Evolutionary conservation across 1,140 invertebrate genomes (phyloP).

Genomic region (Solen grandis): DNA sequence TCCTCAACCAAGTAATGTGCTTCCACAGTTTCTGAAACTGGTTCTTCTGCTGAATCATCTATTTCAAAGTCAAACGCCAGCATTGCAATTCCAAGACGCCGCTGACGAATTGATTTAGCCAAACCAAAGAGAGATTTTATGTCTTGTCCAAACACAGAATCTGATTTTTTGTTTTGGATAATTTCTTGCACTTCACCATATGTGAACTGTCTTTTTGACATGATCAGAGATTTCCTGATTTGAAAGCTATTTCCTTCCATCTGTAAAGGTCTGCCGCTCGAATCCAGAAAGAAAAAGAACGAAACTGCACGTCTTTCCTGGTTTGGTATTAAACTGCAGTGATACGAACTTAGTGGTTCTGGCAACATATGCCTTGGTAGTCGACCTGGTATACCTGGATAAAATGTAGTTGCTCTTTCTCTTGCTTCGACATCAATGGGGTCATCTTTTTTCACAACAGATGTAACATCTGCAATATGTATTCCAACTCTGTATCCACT

Average conservation of each 20-base stretch:
- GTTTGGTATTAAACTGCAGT: constrained; percentile 79
- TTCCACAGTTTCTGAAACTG: constrained; percentile 54
- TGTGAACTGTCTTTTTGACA: constrained; percentile 61
- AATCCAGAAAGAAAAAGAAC: constrained; percentile 65
- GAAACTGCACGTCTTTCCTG: constrained; percentile 70
- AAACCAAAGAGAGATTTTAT: constrained; percentile 53
- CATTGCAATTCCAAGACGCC: constrained; percentile 49
- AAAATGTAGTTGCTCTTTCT: constrained; percentile 74
- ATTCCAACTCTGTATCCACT: constrained; percentile 67
- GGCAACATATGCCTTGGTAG: constrained; percentile 80
- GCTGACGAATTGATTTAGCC: constrained; percentile 51
- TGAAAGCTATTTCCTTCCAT: constrained; percentile 26
- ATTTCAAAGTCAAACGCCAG: constrained; percentile 55
- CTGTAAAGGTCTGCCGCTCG: constrained; percentile 36
- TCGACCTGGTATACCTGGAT: constrained; percentile 66
- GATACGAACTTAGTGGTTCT: constrained; percentile 74
- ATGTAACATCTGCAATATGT: constrained; percentile 79
- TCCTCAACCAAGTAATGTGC: constrained; percentile 70
- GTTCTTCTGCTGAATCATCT: constrained; percentile 35
- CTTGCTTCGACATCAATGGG: constrained; percentile 75
- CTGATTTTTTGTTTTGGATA: constrained; percentile 22
- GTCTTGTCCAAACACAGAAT: constrained; percentile 14
- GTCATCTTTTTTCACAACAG: constrained; percentile 67
- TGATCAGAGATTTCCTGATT: constrained; percentile 59
- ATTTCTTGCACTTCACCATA: constrained; percentile 69